Conservation (phyloP, 2,113 vertebrate genomes). For the Struthio camelus region DNA sequence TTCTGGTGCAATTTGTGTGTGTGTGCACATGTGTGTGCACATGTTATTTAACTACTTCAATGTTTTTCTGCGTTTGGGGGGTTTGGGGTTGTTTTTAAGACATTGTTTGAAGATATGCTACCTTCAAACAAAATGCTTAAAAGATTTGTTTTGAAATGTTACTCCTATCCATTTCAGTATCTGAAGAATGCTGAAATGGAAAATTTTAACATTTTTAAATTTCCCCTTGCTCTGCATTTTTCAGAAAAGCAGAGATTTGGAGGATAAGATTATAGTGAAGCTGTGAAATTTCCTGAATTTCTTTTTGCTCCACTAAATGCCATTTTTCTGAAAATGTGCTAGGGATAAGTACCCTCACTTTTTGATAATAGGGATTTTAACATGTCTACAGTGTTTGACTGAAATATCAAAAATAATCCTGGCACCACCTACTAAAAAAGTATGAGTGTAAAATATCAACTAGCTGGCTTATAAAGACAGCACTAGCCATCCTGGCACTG, state of each 20-base stretch:
- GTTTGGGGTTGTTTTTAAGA: background rate
- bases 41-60: background rate
- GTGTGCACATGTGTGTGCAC: background rate
- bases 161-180: background rate
- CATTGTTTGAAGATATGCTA: background rate
- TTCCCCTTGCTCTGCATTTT: background rate
- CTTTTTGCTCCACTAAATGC: background rate
- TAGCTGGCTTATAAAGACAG: background rate
- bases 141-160: background rate
- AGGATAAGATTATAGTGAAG: background rate
- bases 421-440: background rate
- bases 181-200: background rate
- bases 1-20: background rate
- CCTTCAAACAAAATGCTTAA: background rate
- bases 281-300: background rate
- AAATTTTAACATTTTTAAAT: background rate
- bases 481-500: background rate
- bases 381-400: background rate
- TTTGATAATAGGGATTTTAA: background rate
- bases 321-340: background rate
- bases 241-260: background rate
- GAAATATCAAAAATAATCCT: slow-evolving; percentile 5
- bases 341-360: background rate
- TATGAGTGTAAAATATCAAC: background rate
- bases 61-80: background rate